Base-by-base conservation (phyloP, 92 coral and sea anemone species). In the Parazoanthus darwini region DNA sequence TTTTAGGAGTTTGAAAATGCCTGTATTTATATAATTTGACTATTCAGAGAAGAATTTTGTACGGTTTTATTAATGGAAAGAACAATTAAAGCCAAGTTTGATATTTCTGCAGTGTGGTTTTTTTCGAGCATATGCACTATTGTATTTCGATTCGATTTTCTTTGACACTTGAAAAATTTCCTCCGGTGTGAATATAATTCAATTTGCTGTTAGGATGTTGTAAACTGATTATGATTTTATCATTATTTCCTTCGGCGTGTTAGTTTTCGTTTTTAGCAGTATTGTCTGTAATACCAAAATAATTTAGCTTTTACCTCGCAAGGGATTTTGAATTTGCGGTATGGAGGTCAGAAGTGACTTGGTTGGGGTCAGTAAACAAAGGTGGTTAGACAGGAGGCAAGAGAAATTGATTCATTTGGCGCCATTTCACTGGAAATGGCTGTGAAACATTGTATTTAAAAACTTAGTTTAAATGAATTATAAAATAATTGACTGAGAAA, bases 11-110 rank as follows among this genome's bases (percentile, higher is more conserved):
- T 93, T 85, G 91, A 94, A 91, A 84, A 94, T 90, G 91, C 91
- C 67, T 93, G 96, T 93, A 92, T 93, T 92, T 91, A 91, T 93
- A 91, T 94, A 95, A 91, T 93, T 88, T 94, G 81, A 90, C 91
- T 93, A 80, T 86, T 29, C 92, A 93, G 81, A 95, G 92, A 89
- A 92, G 92, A 91, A 95, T 94, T 93, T 95, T 95, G 96, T 93
- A 93, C 77, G 92, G 94, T 85, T 95, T 92, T 88, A 95, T 94
- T 94, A 90, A 89, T 90, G 94, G 90, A 91, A 93, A 85, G 81
- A 88, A 88, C 82, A 91, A 91, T 91, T 90, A 90, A 92, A 90
- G 91, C 91, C 90, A 91, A 94, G 93, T 95, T 95, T 95, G 92
- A 89, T 88, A 90, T 93, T 92, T 89, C 91, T 90, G 87, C 74